Evolutionary conservation across 2,888 invertebrate genomes (phyloP), one percentile per base, ranked within the genome.

Genomic region (Aelia acuminata): DNA sequence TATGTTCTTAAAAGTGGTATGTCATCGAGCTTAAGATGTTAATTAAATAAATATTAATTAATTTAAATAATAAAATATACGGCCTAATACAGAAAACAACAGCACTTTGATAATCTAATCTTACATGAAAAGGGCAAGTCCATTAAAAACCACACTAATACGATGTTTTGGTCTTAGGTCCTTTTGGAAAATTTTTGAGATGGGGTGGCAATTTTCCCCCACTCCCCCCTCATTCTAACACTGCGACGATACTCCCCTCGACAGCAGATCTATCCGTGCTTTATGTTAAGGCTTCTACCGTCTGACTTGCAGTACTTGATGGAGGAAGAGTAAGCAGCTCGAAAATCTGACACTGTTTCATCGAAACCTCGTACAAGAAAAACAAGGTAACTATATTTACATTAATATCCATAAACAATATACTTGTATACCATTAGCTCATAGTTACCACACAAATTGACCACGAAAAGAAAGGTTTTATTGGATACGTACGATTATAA

Each of bases 131-230:
- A 70, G 18, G 5, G 18, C 63, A 35, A 35, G 20, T 35, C 18
- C 31, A 3, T 20, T 35, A 13, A 35, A 35, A 18, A 35, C 35
- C 35, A 31, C 20, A 70, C 20, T 13, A 63, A 18, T 70, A 8
- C 18, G 18, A 70, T 70, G 5, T 70, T 70, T 70, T 18, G 35
- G 15, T 35, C 18, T 35, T 70, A 35, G 35, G 15, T 70, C 35
- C 31, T 70, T 70, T 70, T 18, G 63, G 63, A 80, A 80, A 75
- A 80, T 5, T 80, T 47, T 80, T 80, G 80, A 43, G 80, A 39
- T 47, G 53, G 85, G 87, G 87, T 87, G 87, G 87, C 57, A 47
- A 87, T 87, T 48, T 87, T 47, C 87, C 87, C 87, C 87, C 80
- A 80, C 84, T 84, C 87, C 87, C 87, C 87, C 87, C 87, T 70